Conservation (phyloP, 2,113 vertebrate species). For the Upupa epops region DNA sequence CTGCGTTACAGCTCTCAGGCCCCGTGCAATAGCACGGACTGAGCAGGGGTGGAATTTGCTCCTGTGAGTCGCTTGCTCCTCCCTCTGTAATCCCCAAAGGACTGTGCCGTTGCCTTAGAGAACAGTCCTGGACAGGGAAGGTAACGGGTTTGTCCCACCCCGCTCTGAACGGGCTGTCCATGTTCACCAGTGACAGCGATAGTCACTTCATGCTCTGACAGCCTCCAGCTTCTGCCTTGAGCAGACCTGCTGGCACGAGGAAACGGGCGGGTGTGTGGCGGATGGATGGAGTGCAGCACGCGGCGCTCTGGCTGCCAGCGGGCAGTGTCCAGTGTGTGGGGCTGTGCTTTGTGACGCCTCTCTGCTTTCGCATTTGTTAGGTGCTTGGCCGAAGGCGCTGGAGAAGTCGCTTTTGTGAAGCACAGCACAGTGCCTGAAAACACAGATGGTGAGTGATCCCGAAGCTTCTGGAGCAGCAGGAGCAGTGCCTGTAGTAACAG, state of each 20-base stretch:
- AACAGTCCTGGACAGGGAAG: neutral
- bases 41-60: neutral
- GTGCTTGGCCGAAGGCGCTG: slow-evolving; percentile 81
- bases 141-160: slow-evolving; percentile 4
- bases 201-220: slow-evolving; percentile 9
- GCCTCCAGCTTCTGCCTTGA: slow-evolving; percentile 22
- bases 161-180: slow-evolving; percentile 17
- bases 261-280: slow-evolving; percentile 29
- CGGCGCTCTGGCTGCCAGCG: neutral
- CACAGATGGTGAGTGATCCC: slow-evolving; percentile 77
- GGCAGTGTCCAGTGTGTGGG: neutral
- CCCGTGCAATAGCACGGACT: neutral
- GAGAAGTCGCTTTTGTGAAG: slow-evolving; percentile 88
- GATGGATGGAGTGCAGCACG: neutral
- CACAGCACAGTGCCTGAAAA: slow-evolving; percentile 85
- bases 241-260: slow-evolving; percentile 15
- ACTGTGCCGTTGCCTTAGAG: neutral
- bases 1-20: neutral
- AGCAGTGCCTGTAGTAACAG: neutral
- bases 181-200: slow-evolving; percentile 4
- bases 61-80: neutral
- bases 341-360: neutral
- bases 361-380: slow-evolving; percentile 57
- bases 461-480: neutral
- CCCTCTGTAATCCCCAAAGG: neutral